These are phyloP conservation scores for Xyrauchen texanus DNA, from an alignment of 2,113 vertebrate genomes.

Conservation along the genomic window DNA sequence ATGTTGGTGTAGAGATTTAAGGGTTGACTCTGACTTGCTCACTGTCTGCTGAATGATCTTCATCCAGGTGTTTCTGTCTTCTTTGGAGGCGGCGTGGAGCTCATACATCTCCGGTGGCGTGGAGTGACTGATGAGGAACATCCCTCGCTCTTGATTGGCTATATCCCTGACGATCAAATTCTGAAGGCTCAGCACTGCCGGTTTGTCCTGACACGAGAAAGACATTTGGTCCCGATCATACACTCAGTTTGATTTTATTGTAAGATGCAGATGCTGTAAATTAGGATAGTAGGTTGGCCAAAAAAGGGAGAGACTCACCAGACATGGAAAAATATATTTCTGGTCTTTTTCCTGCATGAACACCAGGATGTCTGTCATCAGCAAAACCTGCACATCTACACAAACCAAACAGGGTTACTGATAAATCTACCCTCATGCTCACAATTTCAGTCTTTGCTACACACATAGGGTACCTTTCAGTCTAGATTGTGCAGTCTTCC, in stretches of 20 bases:
- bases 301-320: slow-evolving; percentile 75
- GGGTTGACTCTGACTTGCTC: slow-evolving; percentile 68
- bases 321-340: slow-evolving; percentile 85
- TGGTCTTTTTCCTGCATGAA: slow-evolving; percentile 97
- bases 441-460: too few species aligned
- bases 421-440: not conserved
- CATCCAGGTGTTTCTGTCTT: slow-evolving; percentile 88
- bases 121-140: slow-evolving; percentile 88
- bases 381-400: slow-evolving; percentile 86
- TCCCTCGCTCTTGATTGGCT: slow-evolving; percentile 95
- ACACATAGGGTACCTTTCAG: slow-evolving; percentile 79
- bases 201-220: slow-evolving; percentile 80
- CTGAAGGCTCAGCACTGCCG: slow-evolving; percentile 84
- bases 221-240: not conserved
- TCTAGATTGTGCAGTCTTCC: slow-evolving; percentile 80
- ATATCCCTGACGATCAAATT: slow-evolving; percentile 91
- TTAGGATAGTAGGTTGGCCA: too few species aligned
- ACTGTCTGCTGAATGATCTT: slow-evolving; percentile 84
- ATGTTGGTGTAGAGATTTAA: too few species aligned
- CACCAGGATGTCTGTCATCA: slow-evolving; percentile 91
- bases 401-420: slow-evolving; percentile 26
- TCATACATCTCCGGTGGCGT: slow-evolving; percentile 92
- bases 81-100: slow-evolving; percentile 83
- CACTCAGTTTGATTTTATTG: too few species aligned
- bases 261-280: too few species aligned